A percentile compares a stretch with the other conserved stretches of the same genome.
Evolutionary conservation across 2,113 vertebrate species (phyloP).

Genomic region (Vombatus ursinus): DNA sequence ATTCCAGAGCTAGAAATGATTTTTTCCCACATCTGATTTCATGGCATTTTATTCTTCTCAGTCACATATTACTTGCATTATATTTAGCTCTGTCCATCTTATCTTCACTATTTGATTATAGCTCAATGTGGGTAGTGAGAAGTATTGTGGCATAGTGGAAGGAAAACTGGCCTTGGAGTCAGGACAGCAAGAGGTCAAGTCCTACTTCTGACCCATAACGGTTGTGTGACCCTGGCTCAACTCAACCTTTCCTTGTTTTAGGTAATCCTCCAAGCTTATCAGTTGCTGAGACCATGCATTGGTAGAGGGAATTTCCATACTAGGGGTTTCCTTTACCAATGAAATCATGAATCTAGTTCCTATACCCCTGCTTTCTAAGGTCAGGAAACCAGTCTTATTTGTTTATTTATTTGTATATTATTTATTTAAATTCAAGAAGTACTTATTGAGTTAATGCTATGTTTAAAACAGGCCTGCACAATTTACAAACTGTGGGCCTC

Average conservation of each 20-base stretch:
- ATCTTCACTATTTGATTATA: background rate
- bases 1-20: background rate
- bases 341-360: background rate
- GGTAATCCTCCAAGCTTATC: background rate
- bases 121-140: background rate
- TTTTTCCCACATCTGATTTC: background rate
- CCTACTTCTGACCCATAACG: background rate
- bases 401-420: background rate
- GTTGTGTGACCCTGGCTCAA: background rate
- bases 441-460: background rate
- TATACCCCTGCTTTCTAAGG: background rate
- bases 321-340: background rate
- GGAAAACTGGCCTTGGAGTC: background rate
- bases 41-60: background rate
- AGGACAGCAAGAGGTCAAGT: background rate
- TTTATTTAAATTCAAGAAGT: background rate
- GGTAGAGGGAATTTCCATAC: background rate
- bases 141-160: background rate
- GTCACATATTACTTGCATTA: background rate
- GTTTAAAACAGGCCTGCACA: background rate
- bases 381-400: background rate
- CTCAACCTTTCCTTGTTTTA: background rate
- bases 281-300: background rate
- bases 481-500: no score
- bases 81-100: background rate